Conservation (phyloP, 1,140 invertebrate species). For the Cryptotermes secundus region DNA sequence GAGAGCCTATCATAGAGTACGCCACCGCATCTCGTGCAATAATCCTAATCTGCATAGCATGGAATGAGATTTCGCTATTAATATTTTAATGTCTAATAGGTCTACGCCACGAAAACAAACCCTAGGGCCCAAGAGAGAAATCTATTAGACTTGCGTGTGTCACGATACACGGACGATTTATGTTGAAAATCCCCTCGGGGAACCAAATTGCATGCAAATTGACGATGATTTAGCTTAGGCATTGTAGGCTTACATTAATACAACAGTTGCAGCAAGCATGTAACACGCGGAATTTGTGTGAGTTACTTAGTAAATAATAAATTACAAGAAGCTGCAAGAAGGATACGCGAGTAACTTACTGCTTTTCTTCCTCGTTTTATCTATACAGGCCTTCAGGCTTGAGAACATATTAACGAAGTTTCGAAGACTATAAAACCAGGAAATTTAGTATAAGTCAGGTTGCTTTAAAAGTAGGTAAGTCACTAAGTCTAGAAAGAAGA, state of each 20-base stretch:
- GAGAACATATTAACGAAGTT: too few relatives aligned
- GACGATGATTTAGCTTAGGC: not conserved
- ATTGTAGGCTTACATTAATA: too few relatives aligned
- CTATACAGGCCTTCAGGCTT: not conserved
- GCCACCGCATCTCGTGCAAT: too few relatives aligned
- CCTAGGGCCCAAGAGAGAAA: not conserved
- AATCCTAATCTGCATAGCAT: too few relatives aligned
- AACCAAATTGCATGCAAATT: not conserved
- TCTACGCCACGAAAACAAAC: not conserved
- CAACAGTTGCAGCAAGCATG: not conserved
- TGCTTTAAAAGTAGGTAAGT: too few relatives aligned
- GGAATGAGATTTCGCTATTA: not conserved
- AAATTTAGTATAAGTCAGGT: too few relatives aligned
- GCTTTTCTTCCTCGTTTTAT: not conserved
- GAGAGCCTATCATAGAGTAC: too few relatives aligned
- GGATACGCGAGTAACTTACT: not conserved
- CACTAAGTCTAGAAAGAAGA: too few relatives aligned
- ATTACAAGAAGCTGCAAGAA: not conserved
- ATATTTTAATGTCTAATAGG: conserved; percentile 1
- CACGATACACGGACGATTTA: not conserved
- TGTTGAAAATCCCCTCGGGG: not conserved
- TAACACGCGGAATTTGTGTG: not conserved
- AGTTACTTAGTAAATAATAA: not conserved
- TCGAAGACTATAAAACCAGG: too few relatives aligned
- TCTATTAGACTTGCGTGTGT: conserved; percentile 2